A percentile compares a stretch with the other conserved stretches of the same genome.
phyloP scores from a whole-genome alignment of 2,888 invertebrate species.

The Hyles lineata region DNA sequence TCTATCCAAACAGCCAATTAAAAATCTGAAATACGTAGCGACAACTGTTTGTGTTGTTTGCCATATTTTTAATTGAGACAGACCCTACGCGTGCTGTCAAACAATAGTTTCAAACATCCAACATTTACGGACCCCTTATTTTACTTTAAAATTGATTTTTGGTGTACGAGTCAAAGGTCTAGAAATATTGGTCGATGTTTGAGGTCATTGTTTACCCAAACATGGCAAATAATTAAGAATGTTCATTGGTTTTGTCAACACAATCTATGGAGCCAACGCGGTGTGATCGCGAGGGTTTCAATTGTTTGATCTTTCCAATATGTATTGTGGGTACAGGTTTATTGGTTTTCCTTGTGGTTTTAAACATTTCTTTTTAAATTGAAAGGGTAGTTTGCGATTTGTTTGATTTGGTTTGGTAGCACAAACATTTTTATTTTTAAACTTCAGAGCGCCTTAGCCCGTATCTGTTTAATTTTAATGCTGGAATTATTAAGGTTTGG shows the following conservation, averaged over 20 bases:
- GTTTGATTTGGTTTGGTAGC: neutral
- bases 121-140: slow-evolving; percentile 46
- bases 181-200: slow-evolving; percentile 52
- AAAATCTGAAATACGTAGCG: slow-evolving; percentile 66
- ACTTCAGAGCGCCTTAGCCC: neutral
- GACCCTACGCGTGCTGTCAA: slow-evolving; percentile 69
- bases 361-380: slow-evolving; percentile 43
- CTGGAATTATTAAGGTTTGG: no score
- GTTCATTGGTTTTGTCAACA: slow-evolving; percentile 84
- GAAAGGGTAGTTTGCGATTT: slow-evolving; percentile 28
- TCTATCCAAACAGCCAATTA: slow-evolving; percentile 78
- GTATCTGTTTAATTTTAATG: no score
- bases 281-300: slow-evolving; percentile 65
- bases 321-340: slow-evolving; percentile 58
- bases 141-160: slow-evolving; percentile 31
- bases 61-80: slow-evolving; percentile 83
- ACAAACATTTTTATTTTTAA: neutral
- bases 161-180: slow-evolving; percentile 48
- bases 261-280: slow-evolving; percentile 58
- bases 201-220: slow-evolving; percentile 78
- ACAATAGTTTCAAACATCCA: slow-evolving; percentile 70
- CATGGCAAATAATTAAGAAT: slow-evolving; percentile 82
- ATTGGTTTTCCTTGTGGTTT: slow-evolving; percentile 55
- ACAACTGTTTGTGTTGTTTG: slow-evolving; percentile 82
- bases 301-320: slow-evolving; percentile 69